phyloP scores from a whole-genome alignment of 2,888 invertebrate species.

The Lymantria dispar region DNA sequence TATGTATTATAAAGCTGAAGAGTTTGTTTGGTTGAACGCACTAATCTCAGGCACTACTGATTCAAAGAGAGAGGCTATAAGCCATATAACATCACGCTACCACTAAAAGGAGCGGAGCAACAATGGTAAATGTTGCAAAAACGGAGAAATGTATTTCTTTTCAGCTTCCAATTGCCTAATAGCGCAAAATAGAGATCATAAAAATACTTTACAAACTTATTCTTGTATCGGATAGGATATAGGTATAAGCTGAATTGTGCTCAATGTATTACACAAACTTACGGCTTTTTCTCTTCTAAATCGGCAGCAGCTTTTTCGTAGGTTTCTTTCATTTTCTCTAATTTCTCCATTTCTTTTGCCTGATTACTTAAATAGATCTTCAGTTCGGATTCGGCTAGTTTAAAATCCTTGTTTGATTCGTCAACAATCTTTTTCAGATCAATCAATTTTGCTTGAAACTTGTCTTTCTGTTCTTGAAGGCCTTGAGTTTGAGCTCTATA shows the following conservation, averaged over 20 bases:
- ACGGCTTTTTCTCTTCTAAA: constrained; percentile 74
- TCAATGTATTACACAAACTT: constrained; percentile 33
- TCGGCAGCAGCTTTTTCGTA: constrained; percentile 70
- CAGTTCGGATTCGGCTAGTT: constrained; percentile 89
- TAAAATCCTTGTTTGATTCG: constrained; percentile 82
- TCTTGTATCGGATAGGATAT: too few species aligned
- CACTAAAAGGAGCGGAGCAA: too few species aligned
- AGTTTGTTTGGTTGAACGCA: too few species aligned
- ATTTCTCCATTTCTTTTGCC: constrained; percentile 82
- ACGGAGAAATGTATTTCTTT: too few species aligned
- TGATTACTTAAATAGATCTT: constrained; percentile 88
- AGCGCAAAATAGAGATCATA: not conserved
- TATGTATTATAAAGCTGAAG: too few species aligned
- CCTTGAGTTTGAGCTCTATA: constrained; percentile 84
- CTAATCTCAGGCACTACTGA: too few species aligned
- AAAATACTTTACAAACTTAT: not conserved
- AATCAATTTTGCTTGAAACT: constrained; percentile 85
- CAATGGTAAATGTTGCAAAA: too few species aligned
- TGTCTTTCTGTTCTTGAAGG: constrained; percentile 87
- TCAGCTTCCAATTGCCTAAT: too few species aligned
- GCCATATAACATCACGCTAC: too few species aligned
- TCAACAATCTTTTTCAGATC: constrained; percentile 87
- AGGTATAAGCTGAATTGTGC: too few species aligned
- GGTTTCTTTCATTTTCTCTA: constrained; percentile 82
- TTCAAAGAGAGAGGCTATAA: too few species aligned